Base-by-base conservation (phyloP, 2,113 vertebrate genomes). In the Anoura caudifer region DNA sequence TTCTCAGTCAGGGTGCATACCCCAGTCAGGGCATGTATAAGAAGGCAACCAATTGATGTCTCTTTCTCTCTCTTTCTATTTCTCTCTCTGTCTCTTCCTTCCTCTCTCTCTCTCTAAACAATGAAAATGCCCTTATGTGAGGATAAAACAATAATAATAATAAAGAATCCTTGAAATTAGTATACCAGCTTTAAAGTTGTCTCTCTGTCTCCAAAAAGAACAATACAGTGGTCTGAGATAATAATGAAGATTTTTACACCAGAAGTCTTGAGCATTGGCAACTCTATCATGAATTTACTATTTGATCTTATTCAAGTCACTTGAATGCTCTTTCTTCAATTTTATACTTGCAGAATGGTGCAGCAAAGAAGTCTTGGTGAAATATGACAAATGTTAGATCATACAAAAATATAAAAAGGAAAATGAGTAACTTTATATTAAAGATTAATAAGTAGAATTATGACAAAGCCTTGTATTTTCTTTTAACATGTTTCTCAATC, bases 241-340 rank as follows among this genome's bases (percentile, higher is more conserved):
- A 36, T 85, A 75, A 59, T 77, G 59, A 69, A 72, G 14, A 83
- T 82, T 82, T 31, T 76, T 47, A 86, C 16, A 33, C 22, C 75
- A 76, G 56, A 77, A 72, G 89, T 94, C 59, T 36, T 43, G 24
- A 14, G 15, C 20, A 5, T 3, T 72, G 38, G 7, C 31, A 92
- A 38, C 45, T 89, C 59, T 70, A 31, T 19, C 52, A 63, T n/a
- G 33, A 86, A 65, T 36, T 95, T 82, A 52, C 12, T 52, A 12
- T 67, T 95, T 85, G 87, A 67, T 79, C 3, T 47, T 36, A 24
- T 52, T 16, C 14, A 38, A 93, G 69, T 86, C 67, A 47, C 14
- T 89, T 86, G 56, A 88, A 85, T 76, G 85, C 26, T 91, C 26
- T 83, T 88, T 81, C 33, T 87, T 97, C 16, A 92, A 41, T 77